Evolutionary conservation across 2,888 invertebrate genomes (phyloP), one percentile per base, ranked within the genome.

Genomic region (Eretmocerus hayati): DNA sequence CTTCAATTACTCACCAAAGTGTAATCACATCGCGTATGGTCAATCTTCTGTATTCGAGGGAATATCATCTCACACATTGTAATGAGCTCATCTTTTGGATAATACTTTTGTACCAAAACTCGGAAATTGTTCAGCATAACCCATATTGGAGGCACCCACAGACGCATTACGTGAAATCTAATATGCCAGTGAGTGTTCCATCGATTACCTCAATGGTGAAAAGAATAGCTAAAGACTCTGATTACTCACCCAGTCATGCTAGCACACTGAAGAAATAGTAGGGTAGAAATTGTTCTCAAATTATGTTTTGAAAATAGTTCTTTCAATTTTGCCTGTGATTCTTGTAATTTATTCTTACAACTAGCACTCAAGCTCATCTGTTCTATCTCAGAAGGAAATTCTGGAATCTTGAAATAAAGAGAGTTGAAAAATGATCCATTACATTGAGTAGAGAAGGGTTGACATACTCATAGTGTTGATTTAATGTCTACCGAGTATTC

Each of bases 171-270:
- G 59, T 80, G 77, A 62, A 77, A 75, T 43, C 80, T 80, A 62
- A 58, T 49, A 70, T n/a, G n/a, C n/a, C n/a, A n/a, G n/a, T n/a
- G n/a, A n/a, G n/a, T n/a, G n/a, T n/a, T n/a, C n/a, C n/a, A n/a
- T n/a, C n/a, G n/a, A n/a, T n/a, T n/a, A n/a, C n/a, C n/a, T n/a
- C n/a, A n/a, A n/a, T n/a, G n/a, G n/a, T n/a, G n/a, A n/a, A n/a
- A n/a, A n/a, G n/a, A n/a, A n/a, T n/a, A n/a, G n/a, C n/a, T n/a
- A n/a, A n/a, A n/a, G n/a, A n/a, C n/a, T n/a, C n/a, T n/a, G n/a
- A n/a, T n/a, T n/a, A 31, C 72, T 73, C 72, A 85, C 85, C 84
- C 81, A 62, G 82, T 74, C 67, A 84, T 78, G 46, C 81, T 77
- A 19, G 79, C 75, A 64, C 81, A 80, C 60, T 85, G 82, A 58